A percentile compares a stretch with the other conserved stretches of the same genome.
Conservation (phyloP, 2,888 invertebrate genomes). For the Ophioninae sp. region DNA sequence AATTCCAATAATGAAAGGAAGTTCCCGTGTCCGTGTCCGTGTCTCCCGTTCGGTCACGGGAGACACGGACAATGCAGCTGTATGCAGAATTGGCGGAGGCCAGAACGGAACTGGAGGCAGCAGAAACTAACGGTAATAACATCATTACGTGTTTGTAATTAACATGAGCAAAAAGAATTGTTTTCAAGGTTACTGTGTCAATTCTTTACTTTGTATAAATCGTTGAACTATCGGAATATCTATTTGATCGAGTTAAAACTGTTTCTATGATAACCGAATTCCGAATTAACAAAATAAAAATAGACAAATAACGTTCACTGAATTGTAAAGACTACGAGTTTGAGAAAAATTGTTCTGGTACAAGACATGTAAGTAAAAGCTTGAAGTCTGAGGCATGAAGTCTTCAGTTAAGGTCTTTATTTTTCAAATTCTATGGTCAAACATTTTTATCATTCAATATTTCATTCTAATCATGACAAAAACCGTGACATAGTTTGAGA, state of each 20-base stretch:
- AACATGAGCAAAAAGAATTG: background rate
- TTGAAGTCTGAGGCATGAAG: too few species aligned
- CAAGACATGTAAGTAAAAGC: background rate
- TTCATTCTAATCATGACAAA: too few species aligned
- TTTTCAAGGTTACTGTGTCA: background rate
- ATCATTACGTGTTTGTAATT: background rate
- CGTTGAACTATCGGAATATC: background rate
- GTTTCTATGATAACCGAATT: background rate
- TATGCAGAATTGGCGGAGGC: background rate
- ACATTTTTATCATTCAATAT: too few species aligned
- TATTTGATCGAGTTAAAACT: slow-evolving; percentile 7
- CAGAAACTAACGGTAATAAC: background rate
- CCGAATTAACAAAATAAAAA: background rate
- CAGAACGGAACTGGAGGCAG: background rate
- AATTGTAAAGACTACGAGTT: background rate
- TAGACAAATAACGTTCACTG: too few species aligned
- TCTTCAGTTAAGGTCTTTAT: background rate
- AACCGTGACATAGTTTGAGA: too few species aligned
- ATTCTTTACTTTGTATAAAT: background rate
- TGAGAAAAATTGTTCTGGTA: background rate
- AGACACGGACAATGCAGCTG: background rate
- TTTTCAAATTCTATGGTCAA: too few species aligned
- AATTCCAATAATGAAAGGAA: too few species aligned
- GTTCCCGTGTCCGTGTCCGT: too few species aligned
- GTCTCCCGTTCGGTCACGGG: too few species aligned